Evolutionary conservation across 1,140 invertebrate species (phyloP).

Genomic region (Heliothis subflexa): DNA sequence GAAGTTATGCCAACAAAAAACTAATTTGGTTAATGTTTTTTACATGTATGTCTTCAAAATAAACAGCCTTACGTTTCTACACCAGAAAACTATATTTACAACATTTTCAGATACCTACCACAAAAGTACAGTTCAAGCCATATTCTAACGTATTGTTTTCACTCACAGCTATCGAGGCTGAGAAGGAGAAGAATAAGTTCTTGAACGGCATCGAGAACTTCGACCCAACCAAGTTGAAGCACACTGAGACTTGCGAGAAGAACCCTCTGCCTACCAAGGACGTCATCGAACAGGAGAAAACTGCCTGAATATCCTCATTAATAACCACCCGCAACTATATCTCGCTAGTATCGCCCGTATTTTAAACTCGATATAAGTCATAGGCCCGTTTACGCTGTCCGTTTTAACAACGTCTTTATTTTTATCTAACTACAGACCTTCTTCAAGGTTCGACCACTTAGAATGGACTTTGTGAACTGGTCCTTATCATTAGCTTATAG

Average conservation of each 20-base stretch:
- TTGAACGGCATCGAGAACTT: conserved; percentile 96
- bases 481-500: conserved; percentile 76
- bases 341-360: conserved; percentile 83
- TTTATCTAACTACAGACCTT: conserved; percentile 31
- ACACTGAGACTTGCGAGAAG: conserved; percentile 95
- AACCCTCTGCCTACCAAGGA: conserved; percentile 96
- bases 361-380: conserved; percentile 80
- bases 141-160: conserved; percentile 50
- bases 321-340: conserved; percentile 74
- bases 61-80: neutral
- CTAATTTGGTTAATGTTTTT: no score
- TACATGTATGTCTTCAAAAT: no score
- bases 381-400: conserved; percentile 66
- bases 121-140: neutral
- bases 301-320: conserved; percentile 83
- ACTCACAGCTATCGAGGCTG: conserved; percentile 92
- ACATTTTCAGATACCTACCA: no score
- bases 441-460: conserved; percentile 23
- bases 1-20: no score
- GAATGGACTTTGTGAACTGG: conserved; percentile 66
- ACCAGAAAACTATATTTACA: no score
- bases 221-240: conserved; percentile 94
- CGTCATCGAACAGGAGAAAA: conserved; percentile 91
- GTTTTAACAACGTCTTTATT: conserved; percentile 51
- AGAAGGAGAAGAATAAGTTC: conserved; percentile 94